Conservation (phyloP, 2,797 vertebrate genomes). For the Rhabdophis nuchalis region DNA sequence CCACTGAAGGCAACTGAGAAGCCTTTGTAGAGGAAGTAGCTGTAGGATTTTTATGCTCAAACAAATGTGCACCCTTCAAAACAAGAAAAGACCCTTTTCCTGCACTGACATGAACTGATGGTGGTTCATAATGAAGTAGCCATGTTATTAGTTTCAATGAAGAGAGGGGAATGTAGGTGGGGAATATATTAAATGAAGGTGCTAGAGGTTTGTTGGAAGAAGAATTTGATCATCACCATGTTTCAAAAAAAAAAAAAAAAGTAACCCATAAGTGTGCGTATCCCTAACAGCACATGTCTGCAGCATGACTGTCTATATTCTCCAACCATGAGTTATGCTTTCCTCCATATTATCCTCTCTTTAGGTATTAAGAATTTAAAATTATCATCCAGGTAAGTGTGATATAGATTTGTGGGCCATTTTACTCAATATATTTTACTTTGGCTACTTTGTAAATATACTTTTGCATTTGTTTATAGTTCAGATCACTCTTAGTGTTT, state of each 20-base stretch:
- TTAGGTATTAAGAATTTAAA: slow-evolving; percentile 62
- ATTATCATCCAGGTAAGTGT: slow-evolving; percentile 63
- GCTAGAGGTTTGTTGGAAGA: background rate
- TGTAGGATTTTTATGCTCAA: background rate
- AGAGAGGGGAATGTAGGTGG: background rate
- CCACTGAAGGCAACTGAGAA: background rate
- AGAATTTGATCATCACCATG: background rate
- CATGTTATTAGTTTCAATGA: background rate
- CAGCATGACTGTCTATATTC: slow-evolving; percentile 50
- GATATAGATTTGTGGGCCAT: slow-evolving; percentile 49
- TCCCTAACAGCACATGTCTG: background rate
- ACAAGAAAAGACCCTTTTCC: background rate
- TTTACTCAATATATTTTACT: slow-evolving; percentile 49
- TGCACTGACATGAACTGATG: background rate
- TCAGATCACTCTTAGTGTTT: background rate
- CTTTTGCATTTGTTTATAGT: background rate
- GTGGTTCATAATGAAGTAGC: background rate
- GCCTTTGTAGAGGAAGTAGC: background rate
- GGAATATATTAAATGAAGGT: background rate
- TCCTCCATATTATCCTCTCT: slow-evolving; percentile 58
- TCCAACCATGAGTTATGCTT: slow-evolving; percentile 57
- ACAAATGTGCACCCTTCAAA: background rate
- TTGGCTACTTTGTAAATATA: background rate
- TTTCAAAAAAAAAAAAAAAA: background rate
- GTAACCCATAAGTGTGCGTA: background rate